Base-by-base conservation (phyloP, 2,797 vertebrate genomes). In the Podargus strigoides region DNA sequence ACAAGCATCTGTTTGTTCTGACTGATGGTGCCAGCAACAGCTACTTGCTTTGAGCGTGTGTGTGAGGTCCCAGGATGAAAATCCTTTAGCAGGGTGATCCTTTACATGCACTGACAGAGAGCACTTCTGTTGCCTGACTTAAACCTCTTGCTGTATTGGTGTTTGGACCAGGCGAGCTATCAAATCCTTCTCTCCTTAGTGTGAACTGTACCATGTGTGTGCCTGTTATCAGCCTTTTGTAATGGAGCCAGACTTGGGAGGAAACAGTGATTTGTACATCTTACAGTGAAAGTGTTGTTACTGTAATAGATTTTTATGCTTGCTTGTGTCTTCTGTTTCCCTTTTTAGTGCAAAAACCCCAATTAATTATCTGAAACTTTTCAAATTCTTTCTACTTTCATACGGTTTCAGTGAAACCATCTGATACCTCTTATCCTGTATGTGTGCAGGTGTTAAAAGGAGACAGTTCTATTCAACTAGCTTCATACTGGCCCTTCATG, bases 11-110 rank as follows among this genome's bases (percentile, higher is more conserved):
- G 32, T 53, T 14, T 68, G 17, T 16, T 77, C 28, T 64, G 53
- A 27, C 16, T 37, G 21, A 28, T 22, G 53, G 20, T 62, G 64
- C 70, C 34, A 72, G 60, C 55, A 63, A 4, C 36, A 72, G 39
- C 49, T 59, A 14, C 49, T 91, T 7, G 12, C 49, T 79, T 37
- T 1, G 8, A 41, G 11, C 0, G 0, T 0, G 0, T 0, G 0
- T 19, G 32, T 2, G 5, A 92, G 67, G 32, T 53, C 34, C 83
- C 0, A 0, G 85, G 46, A 27, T 69, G 86, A 78, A 77, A 92
- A 87, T 73, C 47, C 41, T 85, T 22, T 6, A 47, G 37, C 68
- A 52, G 41, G 2, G 3, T 53, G 67, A 78, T 83, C 39, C 32
- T 44, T 39, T 36, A 16, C 14, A 0, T 16, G 11, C 10, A 1